Base-by-base conservation (phyloP, 92 coral and sea anemone species). In the Umimayanthus chanpuru region DNA sequence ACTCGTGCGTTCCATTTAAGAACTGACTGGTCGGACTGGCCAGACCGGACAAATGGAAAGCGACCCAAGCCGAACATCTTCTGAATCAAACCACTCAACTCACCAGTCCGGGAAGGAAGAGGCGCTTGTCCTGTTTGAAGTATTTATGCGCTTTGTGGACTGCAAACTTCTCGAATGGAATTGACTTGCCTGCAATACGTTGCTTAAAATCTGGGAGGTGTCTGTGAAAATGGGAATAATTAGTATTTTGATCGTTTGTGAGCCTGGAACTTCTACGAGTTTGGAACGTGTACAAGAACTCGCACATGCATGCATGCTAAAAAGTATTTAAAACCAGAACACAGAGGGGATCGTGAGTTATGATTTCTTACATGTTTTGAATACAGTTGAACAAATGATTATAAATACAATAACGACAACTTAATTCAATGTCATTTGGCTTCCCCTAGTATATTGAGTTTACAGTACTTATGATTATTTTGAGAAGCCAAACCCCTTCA, bases 111-210 rank as follows among this genome's bases (percentile, higher is more conserved):
- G 99, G 99, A 6, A 97, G 94, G 75, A 96, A 97, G 41, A 97
- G 93, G 77, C 96, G 95, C 32, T 95, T 91, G 41, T 90, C 92
- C 82, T 97, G 98, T 68, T 91, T 90, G 87, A 95, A 94, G 72
- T 95, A 97, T 86, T 93, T 92, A 75, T 89, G 89, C 49, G 98
- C 92, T 81, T 96, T 97, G 88, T 95, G 95, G 67, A 97, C 93
- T 29, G 96, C 92, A 80, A 96, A 97, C 85, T 97, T 97, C 88
- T 97, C 98, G 78, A 97, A 97, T 12, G 99, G 98, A 88, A 97
- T 94, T 18, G 99, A 97, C 87, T 97, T 97, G 21, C 99, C 99
- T 75, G 99, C 99, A 38, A 97, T 95, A 28, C 99, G 94, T 81
- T 97, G 99, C 80, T 97, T 97, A 88, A 89, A 96, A 47, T 92